Evolutionary conservation across 2,888 invertebrate species (phyloP), one percentile per base, ranked within the genome.

Genomic region (Drosophila borborema): DNA sequence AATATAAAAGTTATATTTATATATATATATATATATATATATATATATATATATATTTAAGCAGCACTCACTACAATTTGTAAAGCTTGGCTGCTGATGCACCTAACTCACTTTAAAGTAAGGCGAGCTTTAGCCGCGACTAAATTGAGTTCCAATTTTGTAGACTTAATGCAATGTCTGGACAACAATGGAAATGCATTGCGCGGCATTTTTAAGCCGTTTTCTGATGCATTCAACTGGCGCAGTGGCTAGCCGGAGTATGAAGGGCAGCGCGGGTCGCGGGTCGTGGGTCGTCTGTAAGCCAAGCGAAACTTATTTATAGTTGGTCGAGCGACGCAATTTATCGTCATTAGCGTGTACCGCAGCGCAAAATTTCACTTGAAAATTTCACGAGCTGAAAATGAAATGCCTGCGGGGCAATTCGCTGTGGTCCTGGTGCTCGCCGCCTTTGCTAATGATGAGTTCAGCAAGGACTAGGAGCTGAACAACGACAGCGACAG

Each of bases 331-430:
- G 60, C 78, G 63, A 60, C 83, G 80, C 90, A 87, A 86, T 90
- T 86, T 87, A 86, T 90, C 90, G 86, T 86, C 86, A 86, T 86
- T 89, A 90, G 86, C 70, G 75, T 20, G 41, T 53, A 72, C 75
- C 90, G 68, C 85, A 78, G 63, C 64, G 80, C 28, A 78, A 74
- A 74, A 72, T 89, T 78, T 89, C 91, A 90, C 86, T 90, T 89
- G 90, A 74, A 86, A 85, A 73, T 90, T 89, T 80, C 89, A 90
- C 81, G 70, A 85, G 68, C 68, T 82, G 65, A 77, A 86, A 86
- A 87, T 87, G 85, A 82, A 86, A 86, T 73, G 91, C 91, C 90
- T 74, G 86, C 80, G 82, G 90, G 82, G 90, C 73, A 46, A 46
- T 73, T 64, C 74, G 31, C 62, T 46, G 73, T 43, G 69, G 70